phyloP scores from a whole-genome alignment of 2,888 invertebrate genomes.

The Parascotia fuliginaria region DNA sequence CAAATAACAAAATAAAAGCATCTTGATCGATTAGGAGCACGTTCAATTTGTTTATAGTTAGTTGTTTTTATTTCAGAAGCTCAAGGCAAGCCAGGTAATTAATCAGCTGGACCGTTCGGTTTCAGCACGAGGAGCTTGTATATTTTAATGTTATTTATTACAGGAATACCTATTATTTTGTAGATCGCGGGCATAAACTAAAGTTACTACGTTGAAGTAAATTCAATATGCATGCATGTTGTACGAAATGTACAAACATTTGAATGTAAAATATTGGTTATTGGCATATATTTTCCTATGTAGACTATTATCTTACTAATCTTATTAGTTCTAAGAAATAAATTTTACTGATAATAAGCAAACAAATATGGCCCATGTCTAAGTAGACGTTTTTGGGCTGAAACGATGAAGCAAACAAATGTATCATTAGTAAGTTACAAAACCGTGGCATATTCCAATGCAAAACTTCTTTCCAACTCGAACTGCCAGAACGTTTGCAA shows the following conservation, averaged over 20 bases:
- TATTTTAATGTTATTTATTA: slow-evolving; percentile 44
- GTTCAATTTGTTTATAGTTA: slow-evolving; percentile 34
- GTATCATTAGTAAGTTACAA: no score
- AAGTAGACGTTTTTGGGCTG: no score
- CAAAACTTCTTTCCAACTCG: no score
- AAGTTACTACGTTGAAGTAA: slow-evolving; percentile 18
- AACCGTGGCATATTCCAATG: no score
- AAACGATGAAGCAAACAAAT: no score
- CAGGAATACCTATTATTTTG: slow-evolving; percentile 28
- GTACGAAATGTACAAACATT: no score
- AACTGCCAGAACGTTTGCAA: slow-evolving; percentile 15
- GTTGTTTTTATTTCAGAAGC: slow-evolving; percentile 34
- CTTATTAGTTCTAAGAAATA: no score
- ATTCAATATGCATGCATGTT: slow-evolving; percentile 19
- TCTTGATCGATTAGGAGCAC: slow-evolving; percentile 21
- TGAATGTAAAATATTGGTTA: slow-evolving; percentile 1
- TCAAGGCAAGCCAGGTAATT: slow-evolving; percentile 36
- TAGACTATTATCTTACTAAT: no score
- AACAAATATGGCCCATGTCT: no score
- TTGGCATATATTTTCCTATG: background rate
- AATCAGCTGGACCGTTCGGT: slow-evolving; percentile 40
- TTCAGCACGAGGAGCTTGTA: slow-evolving; percentile 37
- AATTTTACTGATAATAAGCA: no score
- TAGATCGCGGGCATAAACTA: slow-evolving; percentile 25
- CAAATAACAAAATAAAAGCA: slow-evolving; percentile 15